phyloP scores from a whole-genome alignment of 1,140 invertebrate genomes.

The Tetramorium simillimum region DNA sequence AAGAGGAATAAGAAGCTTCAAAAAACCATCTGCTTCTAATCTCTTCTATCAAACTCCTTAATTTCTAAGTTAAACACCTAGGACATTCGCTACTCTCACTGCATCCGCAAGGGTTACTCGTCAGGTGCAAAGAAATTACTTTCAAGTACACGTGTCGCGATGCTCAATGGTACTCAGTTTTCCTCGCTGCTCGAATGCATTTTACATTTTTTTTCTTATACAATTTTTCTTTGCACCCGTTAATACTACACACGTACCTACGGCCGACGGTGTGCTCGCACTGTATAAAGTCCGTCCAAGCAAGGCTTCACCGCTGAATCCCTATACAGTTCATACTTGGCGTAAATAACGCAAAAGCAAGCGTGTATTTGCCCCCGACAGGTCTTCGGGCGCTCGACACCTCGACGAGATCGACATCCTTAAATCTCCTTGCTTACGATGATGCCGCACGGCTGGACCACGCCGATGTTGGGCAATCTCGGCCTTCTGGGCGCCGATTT shows the following conservation, averaged over 20 bases:
- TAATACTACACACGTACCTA: constrained; percentile 46
- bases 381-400: background rate
- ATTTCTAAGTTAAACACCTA: constrained; percentile 36
- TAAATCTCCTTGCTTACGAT: constrained; percentile 80
- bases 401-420: background rate
- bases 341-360: background rate
- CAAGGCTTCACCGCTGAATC: background rate
- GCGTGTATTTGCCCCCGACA: background rate
- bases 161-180: background rate
- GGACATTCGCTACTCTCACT: constrained; percentile 51
- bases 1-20: background rate
- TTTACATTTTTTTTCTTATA: background rate
- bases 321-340: background rate
- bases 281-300: background rate
- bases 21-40: background rate
- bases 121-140: constrained; percentile 43
- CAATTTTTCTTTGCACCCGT: constrained; percentile 15
- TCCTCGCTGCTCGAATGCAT: background rate
- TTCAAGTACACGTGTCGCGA: background rate
- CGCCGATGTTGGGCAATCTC: constrained; percentile 77
- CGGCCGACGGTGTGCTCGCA: background rate
- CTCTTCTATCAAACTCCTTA: constrained; percentile 14
- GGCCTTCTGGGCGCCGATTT: constrained; percentile 78
- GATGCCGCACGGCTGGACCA: constrained; percentile 84
- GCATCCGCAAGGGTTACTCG: background rate